A percentile compares a stretch with the other conserved stretches of the same genome.
phyloP scores from a whole-genome alignment of 53 echinoderm and acorn worm species.

The Echinarachnius parma region DNA sequence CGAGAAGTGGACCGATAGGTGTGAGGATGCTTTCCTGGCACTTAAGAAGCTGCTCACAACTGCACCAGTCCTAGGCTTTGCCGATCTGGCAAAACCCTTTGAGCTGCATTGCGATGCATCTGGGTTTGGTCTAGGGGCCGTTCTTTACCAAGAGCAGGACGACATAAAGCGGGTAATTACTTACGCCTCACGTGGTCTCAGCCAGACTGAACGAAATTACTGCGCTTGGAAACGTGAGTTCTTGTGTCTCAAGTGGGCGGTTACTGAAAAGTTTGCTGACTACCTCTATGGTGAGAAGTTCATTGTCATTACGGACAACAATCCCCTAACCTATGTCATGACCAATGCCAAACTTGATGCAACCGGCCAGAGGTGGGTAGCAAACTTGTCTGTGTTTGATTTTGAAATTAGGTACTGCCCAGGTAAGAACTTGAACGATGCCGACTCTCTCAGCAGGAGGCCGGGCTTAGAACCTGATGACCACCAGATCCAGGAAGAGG shows the following conservation, averaged over 20 bases:
- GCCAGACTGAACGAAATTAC: slow-evolving; percentile 27
- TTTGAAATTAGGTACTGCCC: slow-evolving; percentile 38
- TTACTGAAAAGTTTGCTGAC: slow-evolving; percentile 46
- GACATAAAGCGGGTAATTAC: slow-evolving; percentile 14
- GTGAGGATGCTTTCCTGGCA: slow-evolving; percentile 7
- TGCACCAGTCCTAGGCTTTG: slow-evolving; percentile 16
- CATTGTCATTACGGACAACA: slow-evolving; percentile 53
- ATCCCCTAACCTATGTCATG: slow-evolving; percentile 50
- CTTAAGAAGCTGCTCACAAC: slow-evolving; percentile 13
- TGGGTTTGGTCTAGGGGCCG: slow-evolving; percentile 17
- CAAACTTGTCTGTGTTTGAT: slow-evolving; percentile 42
- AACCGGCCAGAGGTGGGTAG: slow-evolving; percentile 56
- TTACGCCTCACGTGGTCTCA: slow-evolving; percentile 23
- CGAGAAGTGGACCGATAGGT: slow-evolving; percentile 31
- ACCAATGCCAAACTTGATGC: slow-evolving; percentile 56
- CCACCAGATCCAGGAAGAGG: neutral
- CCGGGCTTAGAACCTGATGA: slow-evolving; percentile 26
- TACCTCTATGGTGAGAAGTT: slow-evolving; percentile 52
- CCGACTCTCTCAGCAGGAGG: slow-evolving; percentile 52
- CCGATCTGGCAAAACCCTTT: slow-evolving; percentile 17
- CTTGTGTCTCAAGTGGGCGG: slow-evolving; percentile 52
- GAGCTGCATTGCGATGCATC: slow-evolving; percentile 31
- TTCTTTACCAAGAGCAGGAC: slow-evolving; percentile 21
- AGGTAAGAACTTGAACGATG: slow-evolving; percentile 43
- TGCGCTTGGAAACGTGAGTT: slow-evolving; percentile 40